These are phyloP conservation scores for Campoplex capitator DNA, from an alignment of 2,888 invertebrate species.

Conservation along the genomic window DNA sequence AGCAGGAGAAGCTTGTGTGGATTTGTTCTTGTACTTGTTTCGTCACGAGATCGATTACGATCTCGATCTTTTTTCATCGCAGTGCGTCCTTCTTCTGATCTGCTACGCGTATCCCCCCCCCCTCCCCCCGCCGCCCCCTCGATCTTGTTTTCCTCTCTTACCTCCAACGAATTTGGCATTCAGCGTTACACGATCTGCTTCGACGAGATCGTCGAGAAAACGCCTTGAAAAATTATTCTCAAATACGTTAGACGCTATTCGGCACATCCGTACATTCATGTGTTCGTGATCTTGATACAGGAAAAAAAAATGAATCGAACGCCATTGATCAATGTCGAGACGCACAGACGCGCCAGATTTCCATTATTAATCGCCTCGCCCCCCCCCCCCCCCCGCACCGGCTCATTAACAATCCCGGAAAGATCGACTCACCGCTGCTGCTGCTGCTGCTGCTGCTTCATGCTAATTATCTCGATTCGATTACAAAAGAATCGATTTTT, in stretches of 20 bases:
- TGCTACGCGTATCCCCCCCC: conserved; percentile 16
- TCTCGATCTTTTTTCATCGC: conserved; percentile 40
- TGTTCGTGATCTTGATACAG: conserved; percentile 42
- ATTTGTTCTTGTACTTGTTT: conserved; percentile 48
- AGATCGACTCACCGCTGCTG: neutral
- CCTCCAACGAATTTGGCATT: conserved; percentile 55
- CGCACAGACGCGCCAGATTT: conserved; percentile 47
- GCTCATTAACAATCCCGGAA: conserved; percentile 56
- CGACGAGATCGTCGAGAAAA: conserved; percentile 26
- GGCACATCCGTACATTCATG: conserved; percentile 5
- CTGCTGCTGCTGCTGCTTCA: neutral
- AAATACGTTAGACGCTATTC: conserved; percentile 13
- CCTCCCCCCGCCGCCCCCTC: conserved; percentile 19
- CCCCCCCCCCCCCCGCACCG: conserved; percentile 13
- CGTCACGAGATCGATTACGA: conserved; percentile 53
- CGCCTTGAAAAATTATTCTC: conserved; percentile 41
- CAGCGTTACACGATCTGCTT: neutral
- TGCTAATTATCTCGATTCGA: conserved; percentile 28
- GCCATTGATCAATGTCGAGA: conserved; percentile 52
- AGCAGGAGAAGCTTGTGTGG: neutral
- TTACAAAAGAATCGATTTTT: conserved; percentile 7
- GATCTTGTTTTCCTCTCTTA: conserved; percentile 23
- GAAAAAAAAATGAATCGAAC: conserved; percentile 26
- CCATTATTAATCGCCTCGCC: conserved; percentile 38
- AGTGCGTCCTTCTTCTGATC: conserved; percentile 55